Base-by-base conservation (phyloP, 2,113 vertebrate species). In the Anoplopoma fimbria region DNA sequence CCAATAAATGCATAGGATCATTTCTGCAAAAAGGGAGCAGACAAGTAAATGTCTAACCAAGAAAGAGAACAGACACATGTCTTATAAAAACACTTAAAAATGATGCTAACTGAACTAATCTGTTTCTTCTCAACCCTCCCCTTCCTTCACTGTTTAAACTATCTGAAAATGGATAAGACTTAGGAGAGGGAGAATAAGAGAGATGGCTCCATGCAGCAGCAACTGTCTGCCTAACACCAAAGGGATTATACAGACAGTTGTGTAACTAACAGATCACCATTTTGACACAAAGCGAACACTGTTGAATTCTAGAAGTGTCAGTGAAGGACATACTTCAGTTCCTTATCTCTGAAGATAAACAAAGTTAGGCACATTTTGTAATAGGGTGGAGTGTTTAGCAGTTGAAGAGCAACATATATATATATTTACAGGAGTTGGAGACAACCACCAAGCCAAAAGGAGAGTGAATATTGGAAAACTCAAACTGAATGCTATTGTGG, bases 91-190 rank as follows among this genome's bases (percentile, higher is more conserved):
- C 23, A 75, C 21, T n/a, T n/a, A n/a, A 42, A 49, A 79, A 62
- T 86, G 53, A 77, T 33, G 53, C 68, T 80, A 49, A 70, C 29
- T 69, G 74, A 57, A 34, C 65, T 55, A 40, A 79, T 81, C 45
- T 82, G 72, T 77, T 87, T 64, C 82, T 74, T 75, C 61, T 69
- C 58, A 55, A 9, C n/a, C 47, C 69, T 19, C 9, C 25, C 34
- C 60, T 65, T 76, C 47, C 42, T 76, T 78, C 38, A 19, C 84
- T 79, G 67, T 71, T 82, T 75, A 61, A 81, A 88, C 68, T 80
- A 60, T 83, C 7, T 55, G 63, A 63, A 57, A 69, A 74, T 33
- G 62, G 65, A 87, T 73, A 71, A 69, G 19, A 40, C 36, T 17
- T 68, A 79, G 42, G 77, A 89, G 77, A 82, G 81, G 82, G 69